Percentiles rank a stretch among this genome's conserved stretches.
Evolutionary conservation across 2,888 invertebrate genomes (phyloP).

Genomic region (Macrosoma leucophasiata): DNA sequence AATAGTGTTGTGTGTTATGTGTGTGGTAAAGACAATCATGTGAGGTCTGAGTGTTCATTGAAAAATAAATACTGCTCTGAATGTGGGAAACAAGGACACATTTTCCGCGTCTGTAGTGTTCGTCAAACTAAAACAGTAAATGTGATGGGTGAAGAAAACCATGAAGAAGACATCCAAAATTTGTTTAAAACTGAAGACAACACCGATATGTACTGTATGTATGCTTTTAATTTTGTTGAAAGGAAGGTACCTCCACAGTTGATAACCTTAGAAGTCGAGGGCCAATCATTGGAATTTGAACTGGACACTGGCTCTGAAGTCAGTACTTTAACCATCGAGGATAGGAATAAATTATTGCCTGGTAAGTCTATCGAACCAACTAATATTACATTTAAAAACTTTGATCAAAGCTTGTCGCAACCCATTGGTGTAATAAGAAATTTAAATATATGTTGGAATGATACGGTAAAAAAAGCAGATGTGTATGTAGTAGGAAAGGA

Average conservation of each 20-base stretch:
- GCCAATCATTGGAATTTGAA: constrained; percentile 5
- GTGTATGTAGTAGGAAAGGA: background rate
- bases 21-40: too few relatives aligned
- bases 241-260: constrained; percentile 10
- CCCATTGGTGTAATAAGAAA: constrained; percentile 6
- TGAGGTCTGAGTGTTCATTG: too few relatives aligned
- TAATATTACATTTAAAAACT: constrained; percentile 9
- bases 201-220: too few relatives aligned
- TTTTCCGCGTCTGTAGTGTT: too few relatives aligned
- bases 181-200: too few relatives aligned
- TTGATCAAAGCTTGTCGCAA: constrained; percentile 10
- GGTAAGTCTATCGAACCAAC: background rate
- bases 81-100: too few relatives aligned
- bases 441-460: background rate
- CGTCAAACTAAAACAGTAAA: constrained; percentile 11
- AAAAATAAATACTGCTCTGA: too few relatives aligned
- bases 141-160: too few relatives aligned
- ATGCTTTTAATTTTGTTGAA: too few relatives aligned
- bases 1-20: too few relatives aligned
- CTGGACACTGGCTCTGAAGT: constrained; percentile 14
- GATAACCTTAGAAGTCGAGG: background rate
- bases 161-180: too few relatives aligned
- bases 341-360: constrained; percentile 5
- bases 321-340: constrained; percentile 3
- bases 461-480: background rate